Evolutionary conservation across 2,113 vertebrate genomes (phyloP), one percentile per base, ranked within the genome.

Genomic region (Lathamus discolor): DNA sequence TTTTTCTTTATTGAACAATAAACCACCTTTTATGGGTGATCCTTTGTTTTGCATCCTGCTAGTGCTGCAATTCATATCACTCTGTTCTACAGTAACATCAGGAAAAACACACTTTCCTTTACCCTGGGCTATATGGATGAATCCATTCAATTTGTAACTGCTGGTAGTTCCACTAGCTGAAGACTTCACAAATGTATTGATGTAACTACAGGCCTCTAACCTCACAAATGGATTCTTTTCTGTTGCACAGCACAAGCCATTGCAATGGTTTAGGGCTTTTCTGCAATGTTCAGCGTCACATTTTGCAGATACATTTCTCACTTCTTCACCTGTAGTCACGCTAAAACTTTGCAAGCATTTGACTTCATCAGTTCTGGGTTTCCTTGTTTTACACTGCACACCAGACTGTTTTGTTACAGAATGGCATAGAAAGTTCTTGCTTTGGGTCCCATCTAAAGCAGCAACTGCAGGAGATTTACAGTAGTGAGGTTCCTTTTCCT

Each of bases 191-290:
- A 97, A 86, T 1, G 91, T 92, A 59, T 61, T 82, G 41, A 98
- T 95, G 63, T 90, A 96, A 90, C 48, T 95, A 91, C 88, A 97
- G 69, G 96, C 91, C 66, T 92, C 73, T 59, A 97, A 92, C 31
- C 85, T 88, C 52, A 98, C 97, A 94, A 96, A 79, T 6, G 96
- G 97, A 92, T 97, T 97, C 90, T 92, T 97, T 63, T 70, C 78
- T 69, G 83, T 39, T 87, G 52, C 94, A 86, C 84, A 94, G 68
- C 89, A 67, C 61, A 95, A 93, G 67, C 39, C 35, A 14, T 63
- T 72, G 51, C 91, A 95, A 55, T 7, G 76, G 72, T 92, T 82
- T 31, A 49, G n/a, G 73, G 51, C 49, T 63, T 49, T 93, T 83
- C 73, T 93, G 69, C 25, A 18, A 74, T 15, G 62, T 72, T 95